These are phyloP conservation scores for Fundulus diaphanus DNA, from an alignment of 2,797 vertebrate genomes.

Conservation along the genomic window DNA sequence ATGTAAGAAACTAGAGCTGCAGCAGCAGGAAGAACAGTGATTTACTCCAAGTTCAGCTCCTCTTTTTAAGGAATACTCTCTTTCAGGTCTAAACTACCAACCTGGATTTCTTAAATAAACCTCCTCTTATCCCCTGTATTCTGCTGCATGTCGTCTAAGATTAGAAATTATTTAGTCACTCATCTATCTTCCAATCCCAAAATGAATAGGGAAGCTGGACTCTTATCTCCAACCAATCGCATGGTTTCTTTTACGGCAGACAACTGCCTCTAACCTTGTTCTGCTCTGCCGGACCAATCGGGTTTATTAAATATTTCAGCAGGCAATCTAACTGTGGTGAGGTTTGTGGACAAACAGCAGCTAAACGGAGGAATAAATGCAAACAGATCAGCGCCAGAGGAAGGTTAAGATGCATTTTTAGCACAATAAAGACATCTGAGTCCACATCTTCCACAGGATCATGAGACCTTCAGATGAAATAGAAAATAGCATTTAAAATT, in stretches of 20 bases:
- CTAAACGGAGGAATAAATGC: constrained; percentile 50
- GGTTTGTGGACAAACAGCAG: constrained; percentile 41
- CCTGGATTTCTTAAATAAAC: constrained; percentile 61
- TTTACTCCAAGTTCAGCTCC: constrained; percentile 29
- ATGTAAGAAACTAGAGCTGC: constrained; percentile 20
- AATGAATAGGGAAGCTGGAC: constrained; percentile 46
- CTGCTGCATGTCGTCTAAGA: constrained; percentile 46
- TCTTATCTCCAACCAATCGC: constrained; percentile 58
- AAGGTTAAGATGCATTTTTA: constrained; percentile 30
- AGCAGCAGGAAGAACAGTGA: constrained; percentile 3
- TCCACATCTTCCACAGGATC: constrained; percentile 6
- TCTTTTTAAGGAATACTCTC: constrained; percentile 38
- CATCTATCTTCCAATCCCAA: constrained; percentile 58
- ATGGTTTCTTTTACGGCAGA: constrained; percentile 51
- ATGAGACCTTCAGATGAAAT: neutral
- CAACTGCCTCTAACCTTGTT: constrained; percentile 46
- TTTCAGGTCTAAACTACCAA: constrained; percentile 25
- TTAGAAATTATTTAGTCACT: constrained; percentile 63
- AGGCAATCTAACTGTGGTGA: constrained; percentile 70
- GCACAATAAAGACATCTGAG: constrained; percentile 15
- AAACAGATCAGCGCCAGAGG: constrained; percentile 43
- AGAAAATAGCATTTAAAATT: neutral
- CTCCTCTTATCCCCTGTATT: constrained; percentile 35
- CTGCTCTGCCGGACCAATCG: constrained; percentile 65
- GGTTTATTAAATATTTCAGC: constrained; percentile 80